Base-by-base conservation (phyloP, 92 coral and sea anemone genomes). In the Phymanthus crucifer region DNA sequence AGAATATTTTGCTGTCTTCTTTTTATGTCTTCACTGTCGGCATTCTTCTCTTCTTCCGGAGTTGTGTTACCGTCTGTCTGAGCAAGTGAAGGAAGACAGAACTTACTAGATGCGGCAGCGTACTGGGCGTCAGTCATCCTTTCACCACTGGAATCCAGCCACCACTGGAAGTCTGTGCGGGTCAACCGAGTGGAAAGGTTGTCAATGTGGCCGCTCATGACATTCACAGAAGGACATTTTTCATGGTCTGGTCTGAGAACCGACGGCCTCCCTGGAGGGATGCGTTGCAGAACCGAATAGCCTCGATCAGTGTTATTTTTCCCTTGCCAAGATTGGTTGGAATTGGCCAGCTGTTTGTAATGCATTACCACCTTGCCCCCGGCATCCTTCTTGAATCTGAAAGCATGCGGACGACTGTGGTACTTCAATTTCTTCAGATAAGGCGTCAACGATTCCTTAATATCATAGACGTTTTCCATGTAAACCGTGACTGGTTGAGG, bases 401-500 rank as follows among this genome's bases (percentile, higher is more conserved):
- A 80, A 7, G 77, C 73, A 45, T 68, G 84, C 16, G 56, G 77
- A 31, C 36, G 84, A 46, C 69, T 50, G 40, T 80, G 76, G 19
- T 80, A 37, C 23, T 70, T 34, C 12, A 70, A 19, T 35, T 10
- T 70, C 46, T 19, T 32, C 10, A 18, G 36, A 34, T 68, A 77
- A 2, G 78, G 83, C 18, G 54, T 26, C 46, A 84, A 33, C 83
- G 74, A 84, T 2, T 75, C 38, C 78, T 84, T 78, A 40, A 84
- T 13, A 57, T 84, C 88, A 32, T 79, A 84, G 40, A 78, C 77
- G 47, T 68, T 77, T 67, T 78, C 73, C 18, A 78, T 75, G 48
- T 84, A 77, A 40, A 78, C 78, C 35, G 83, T 77, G 72, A 40
- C 18, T 23, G 88, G 84, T 4, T 69, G 56, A 29, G 74, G 88